Percentiles rank a stretch among this genome's conserved stretches.
Evolutionary conservation across 2,888 invertebrate genomes (phyloP).

Genomic region (Hirtodrosophila confusa): DNA sequence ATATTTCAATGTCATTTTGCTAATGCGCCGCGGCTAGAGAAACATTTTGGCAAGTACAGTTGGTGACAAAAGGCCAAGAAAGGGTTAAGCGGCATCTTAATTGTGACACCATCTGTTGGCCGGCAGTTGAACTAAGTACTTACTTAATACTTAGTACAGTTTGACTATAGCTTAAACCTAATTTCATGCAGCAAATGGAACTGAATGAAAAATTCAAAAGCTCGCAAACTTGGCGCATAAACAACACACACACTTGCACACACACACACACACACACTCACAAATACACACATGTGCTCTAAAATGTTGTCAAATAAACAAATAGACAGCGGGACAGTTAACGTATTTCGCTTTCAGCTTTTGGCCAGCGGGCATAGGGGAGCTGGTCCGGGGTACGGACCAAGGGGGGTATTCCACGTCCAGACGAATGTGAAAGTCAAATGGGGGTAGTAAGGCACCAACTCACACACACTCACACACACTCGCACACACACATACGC

Average conservation of each 20-base stretch:
- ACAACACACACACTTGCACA: constrained; percentile 18
- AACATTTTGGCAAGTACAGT: constrained; percentile 54
- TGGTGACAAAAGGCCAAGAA: constrained; percentile 49
- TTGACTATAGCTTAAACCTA: constrained; percentile 11
- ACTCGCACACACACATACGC: constrained; percentile 12
- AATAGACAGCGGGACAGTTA: constrained; percentile 59
- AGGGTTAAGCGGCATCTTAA: constrained; percentile 33
- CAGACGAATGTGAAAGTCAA: constrained; percentile 63
- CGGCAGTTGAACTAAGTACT: constrained; percentile 16
- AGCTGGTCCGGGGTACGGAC: neutral
- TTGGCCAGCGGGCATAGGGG: constrained; percentile 50
- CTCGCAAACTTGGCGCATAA: constrained; percentile 32
- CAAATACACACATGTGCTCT: constrained; percentile 39
- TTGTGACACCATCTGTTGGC: constrained; percentile 49
- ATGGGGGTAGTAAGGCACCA: constrained; percentile 59
- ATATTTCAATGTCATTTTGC: constrained; percentile 74
- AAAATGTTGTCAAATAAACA: constrained; percentile 74
- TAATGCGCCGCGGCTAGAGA: constrained; percentile 47
- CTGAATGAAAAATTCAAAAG: constrained; percentile 55
- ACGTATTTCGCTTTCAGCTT: constrained; percentile 51
- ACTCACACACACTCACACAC: constrained; percentile 21
- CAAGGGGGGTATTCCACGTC: constrained; percentile 29
- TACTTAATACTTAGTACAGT: constrained; percentile 1
- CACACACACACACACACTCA: constrained; percentile 7
- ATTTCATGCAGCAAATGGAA: constrained; percentile 31